Evolutionary conservation across 2,888 invertebrate genomes (phyloP).

Genomic region (Tubulanus polymorphus): DNA sequence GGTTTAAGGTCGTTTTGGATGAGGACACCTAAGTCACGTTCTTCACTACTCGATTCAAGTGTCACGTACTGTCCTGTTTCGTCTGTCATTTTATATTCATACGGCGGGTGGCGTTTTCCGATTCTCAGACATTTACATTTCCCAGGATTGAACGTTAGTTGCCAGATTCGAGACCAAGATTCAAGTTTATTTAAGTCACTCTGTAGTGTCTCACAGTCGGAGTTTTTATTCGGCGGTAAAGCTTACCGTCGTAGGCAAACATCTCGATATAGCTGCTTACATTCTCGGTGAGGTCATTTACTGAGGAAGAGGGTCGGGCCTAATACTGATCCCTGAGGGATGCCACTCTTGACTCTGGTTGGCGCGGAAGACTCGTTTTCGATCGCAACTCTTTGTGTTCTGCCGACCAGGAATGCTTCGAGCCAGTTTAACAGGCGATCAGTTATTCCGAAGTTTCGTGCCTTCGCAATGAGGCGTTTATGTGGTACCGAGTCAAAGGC

Average conservation of each 20-base stretch:
- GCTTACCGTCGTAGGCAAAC: conserved; percentile 17
- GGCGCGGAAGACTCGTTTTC: conserved; percentile 7
- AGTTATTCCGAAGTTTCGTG: conserved; percentile 9
- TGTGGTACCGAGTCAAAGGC: too few relatives aligned
- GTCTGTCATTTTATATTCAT: too few relatives aligned
- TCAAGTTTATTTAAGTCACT: conserved; percentile 3
- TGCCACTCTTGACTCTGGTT: conserved; percentile 12
- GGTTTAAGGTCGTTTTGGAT: too few relatives aligned
- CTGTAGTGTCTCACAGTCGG: conserved; percentile 6
- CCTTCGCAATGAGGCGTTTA: too few relatives aligned
- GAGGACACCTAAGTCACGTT: too few relatives aligned
- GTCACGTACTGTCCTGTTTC: too few relatives aligned
- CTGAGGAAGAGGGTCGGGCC: too few relatives aligned
- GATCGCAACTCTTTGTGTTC: conserved; percentile 11
- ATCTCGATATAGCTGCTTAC: conserved; percentile 2
- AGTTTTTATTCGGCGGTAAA: conserved; percentile 1
- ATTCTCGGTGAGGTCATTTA: conserved; percentile 12
- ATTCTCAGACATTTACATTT: conserved; percentile 9
- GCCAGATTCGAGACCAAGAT: conserved; percentile 9
- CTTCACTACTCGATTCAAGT: too few relatives aligned
- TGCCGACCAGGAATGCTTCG: conserved; percentile 6
- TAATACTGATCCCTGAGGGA: conserved; percentile 16
- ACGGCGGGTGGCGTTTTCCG: too few relatives aligned
- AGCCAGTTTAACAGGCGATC: conserved; percentile 10
- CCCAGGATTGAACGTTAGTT: conserved; percentile 4